phyloP scores from a whole-genome alignment of 1,140 invertebrate species.

The Sycophaga agraensis region DNA sequence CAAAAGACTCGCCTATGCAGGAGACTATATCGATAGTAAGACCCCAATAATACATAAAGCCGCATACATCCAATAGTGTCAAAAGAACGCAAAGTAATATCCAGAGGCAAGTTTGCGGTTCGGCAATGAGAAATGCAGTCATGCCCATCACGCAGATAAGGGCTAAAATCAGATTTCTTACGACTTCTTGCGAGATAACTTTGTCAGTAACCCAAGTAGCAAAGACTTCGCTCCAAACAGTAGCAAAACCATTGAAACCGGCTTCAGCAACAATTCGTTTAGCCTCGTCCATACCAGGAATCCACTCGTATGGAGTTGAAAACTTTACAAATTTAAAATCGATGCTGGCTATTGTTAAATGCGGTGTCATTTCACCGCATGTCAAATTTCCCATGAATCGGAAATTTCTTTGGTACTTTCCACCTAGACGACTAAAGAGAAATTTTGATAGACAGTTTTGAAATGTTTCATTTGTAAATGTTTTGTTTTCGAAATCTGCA shows the following conservation, averaged over 20 bases:
- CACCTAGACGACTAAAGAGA: conserved; percentile 67
- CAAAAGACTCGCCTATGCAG: conserved; percentile 65
- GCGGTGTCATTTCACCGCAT: conserved; percentile 63
- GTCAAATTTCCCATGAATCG: conserved; percentile 62
- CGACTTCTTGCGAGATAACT: conserved; percentile 73
- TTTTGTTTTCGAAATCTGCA: conserved; percentile 13
- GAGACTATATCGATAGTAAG: conserved; percentile 84
- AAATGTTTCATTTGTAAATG: conserved; percentile 60
- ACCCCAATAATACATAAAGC: conserved; percentile 81
- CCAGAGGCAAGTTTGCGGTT: conserved; percentile 75
- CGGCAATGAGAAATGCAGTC: conserved; percentile 78
- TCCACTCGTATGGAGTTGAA: conserved; percentile 64
- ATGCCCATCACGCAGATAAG: conserved; percentile 79
- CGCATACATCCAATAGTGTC: conserved; percentile 79
- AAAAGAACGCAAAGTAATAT: conserved; percentile 76
- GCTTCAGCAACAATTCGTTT: conserved; percentile 60
- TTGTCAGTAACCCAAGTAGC: conserved; percentile 78
- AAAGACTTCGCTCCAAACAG: conserved; percentile 71
- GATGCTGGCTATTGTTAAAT: conserved; percentile 62
- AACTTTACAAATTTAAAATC: conserved; percentile 67
- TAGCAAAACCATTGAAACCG: conserved; percentile 63
- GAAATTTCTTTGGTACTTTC: conserved; percentile 70
- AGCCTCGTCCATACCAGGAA: conserved; percentile 72
- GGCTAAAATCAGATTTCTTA: conserved; percentile 77
- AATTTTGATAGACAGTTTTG: conserved; percentile 68